phyloP scores from a whole-genome alignment of 2,797 vertebrate genomes.

The Pseudochirops corinnae region DNA sequence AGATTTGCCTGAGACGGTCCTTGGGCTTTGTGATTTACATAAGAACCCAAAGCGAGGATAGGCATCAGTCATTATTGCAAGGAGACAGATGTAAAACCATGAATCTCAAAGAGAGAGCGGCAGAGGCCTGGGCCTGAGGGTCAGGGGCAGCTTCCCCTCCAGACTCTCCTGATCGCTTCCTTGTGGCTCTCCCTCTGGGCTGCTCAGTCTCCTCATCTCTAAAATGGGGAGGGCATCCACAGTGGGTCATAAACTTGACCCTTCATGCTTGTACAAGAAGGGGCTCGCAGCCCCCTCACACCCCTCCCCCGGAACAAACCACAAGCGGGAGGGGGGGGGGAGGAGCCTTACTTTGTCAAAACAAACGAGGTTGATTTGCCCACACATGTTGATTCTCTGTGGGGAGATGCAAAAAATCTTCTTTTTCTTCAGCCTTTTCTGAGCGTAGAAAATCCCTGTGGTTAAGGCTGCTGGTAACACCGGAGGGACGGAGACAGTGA shows the following conservation, averaged over 20 bases:
- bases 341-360: slow-evolving; percentile 84
- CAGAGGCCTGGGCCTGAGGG: neutral
- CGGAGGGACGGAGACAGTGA: slow-evolving; percentile 75
- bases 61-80: neutral
- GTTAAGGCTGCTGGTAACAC: slow-evolving; percentile 82
- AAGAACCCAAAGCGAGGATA: neutral
- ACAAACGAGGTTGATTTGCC: slow-evolving; percentile 85
- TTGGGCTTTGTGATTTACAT: neutral
- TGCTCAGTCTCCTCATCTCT: neutral
- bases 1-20: neutral
- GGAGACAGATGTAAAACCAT: neutral
- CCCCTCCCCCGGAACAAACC: neutral
- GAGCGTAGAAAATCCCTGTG: slow-evolving; percentile 81
- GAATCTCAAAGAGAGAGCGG: neutral
- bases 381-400: slow-evolving; percentile 85
- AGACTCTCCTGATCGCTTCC: neutral
- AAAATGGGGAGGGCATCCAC: neutral
- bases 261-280: neutral
- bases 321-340: neutral
- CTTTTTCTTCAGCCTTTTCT: slow-evolving; percentile 82
- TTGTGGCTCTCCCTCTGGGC: neutral
- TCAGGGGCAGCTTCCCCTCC: neutral
- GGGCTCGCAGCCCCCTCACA: neutral
- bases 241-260: neutral
- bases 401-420: slow-evolving; percentile 85